Base-by-base conservation (phyloP, 92 coral and sea anemone species). In the Nematostella vectensis region DNA sequence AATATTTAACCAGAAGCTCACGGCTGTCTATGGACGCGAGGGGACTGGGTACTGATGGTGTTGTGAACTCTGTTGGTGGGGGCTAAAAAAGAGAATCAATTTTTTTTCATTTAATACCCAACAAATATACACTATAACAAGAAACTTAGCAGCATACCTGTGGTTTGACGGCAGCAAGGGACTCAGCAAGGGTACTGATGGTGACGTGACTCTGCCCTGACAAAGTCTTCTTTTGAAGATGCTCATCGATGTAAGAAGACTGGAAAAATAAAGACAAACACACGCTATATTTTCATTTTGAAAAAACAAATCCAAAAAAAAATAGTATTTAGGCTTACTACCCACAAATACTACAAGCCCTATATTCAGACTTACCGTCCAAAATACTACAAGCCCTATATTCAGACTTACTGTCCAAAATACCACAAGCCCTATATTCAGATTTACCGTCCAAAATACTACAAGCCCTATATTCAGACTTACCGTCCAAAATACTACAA, bases 171-270 rank as follows among this genome's bases (percentile, higher is more conserved):
- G 95, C 97, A 25, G 91, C 77, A 21, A 85, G 71, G 15, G 91
- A 73, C 59, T 85, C 97, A 1, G 95, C 91, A 23, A 89, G 74
- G 42, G 86, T 51, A 28, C 59, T 75, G 40, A 89, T 58, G 11
- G 85, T 70, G 1, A 78, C 83, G 53, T 89, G 91, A 48, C 87
- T 89, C 65, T 89, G 96, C 13, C 96, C 96, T 18, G 60, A 69
- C 9, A 84, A 83, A 0, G 76, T 70, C 43, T 77, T 81, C 71
- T 76, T 70, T 2, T 61, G 71, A 42, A 89, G 74, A 31, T 64
- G 65, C 57, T 82, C 77, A 57, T 89, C 96, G 33, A 80, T 66
- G 60, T 59, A 89, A 18, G 96, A 89, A n/a, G 96, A 77, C 96
- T 89, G 57, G n/a, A n/a, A n/a, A n/a, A n/a, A n/a, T n/a, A n/a